Percentiles rank a stretch among this genome's conserved stretches.
Conservation (phyloP, 2,797 vertebrate species). For the Sphenodon punctatus region DNA sequence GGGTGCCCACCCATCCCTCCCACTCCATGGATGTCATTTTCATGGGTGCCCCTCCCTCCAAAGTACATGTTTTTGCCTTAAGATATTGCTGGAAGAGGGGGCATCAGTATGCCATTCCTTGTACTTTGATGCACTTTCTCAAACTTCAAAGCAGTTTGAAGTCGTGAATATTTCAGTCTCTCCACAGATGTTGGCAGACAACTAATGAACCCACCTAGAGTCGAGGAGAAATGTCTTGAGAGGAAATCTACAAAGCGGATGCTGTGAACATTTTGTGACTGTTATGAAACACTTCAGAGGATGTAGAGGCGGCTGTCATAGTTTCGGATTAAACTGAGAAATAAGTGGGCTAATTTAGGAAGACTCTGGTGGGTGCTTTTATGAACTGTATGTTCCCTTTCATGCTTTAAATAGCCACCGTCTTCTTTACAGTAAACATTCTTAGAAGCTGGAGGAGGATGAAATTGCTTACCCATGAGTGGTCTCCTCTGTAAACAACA, state of each 20-base stretch:
- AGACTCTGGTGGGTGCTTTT: not conserved
- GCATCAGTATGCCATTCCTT: fast-evolving
- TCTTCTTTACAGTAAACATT: not conserved
- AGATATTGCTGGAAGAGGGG: not conserved
- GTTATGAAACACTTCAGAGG: conserved; percentile 24
- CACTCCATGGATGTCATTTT: too few relatives aligned
- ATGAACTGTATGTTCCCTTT: conserved; percentile 9
- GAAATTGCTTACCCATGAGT: not conserved
- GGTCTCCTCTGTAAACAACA: too few relatives aligned
- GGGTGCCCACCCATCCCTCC: too few relatives aligned
- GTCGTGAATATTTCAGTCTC: not conserved
- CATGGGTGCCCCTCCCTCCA: not conserved
- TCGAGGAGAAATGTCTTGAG: conserved; percentile 3
- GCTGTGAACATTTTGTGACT: conserved; percentile 9
- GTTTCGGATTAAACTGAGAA: conserved; percentile 12
- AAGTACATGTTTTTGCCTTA: not conserved
- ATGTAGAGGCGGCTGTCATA: conserved; percentile 9
- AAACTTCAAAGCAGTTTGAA: conserved; percentile 34
- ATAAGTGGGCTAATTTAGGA: not conserved
- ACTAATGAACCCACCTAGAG: conserved; percentile 36
- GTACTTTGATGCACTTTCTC: conserved; percentile 30
- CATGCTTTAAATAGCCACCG: conserved; percentile 15
- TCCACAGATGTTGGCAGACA: conserved; percentile 15
- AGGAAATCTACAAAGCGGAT: conserved; percentile 41
- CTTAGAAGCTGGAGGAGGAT: not conserved